These are phyloP conservation scores for Ephestia elutella DNA, from an alignment of 1,140 invertebrate species.

Conservation along the genomic window DNA sequence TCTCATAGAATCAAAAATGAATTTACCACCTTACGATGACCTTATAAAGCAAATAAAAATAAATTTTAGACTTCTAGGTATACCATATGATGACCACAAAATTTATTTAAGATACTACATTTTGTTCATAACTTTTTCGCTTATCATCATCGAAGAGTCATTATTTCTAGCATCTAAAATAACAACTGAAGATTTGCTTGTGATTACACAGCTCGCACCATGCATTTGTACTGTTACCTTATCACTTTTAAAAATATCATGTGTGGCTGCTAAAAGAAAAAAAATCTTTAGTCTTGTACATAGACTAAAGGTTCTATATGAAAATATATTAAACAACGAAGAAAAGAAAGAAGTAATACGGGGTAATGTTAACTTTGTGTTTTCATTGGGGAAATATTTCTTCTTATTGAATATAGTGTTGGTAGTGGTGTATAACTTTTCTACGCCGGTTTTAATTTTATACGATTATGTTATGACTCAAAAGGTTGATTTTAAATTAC, in stretches of 20 bases:
- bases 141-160: slow-evolving; percentile 30
- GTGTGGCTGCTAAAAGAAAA: slow-evolving; percentile 27
- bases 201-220: slow-evolving; percentile 42
- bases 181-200: slow-evolving; percentile 38
- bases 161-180: slow-evolving; percentile 38
- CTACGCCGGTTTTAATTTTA: slow-evolving; percentile 30
- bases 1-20: no score
- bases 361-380: slow-evolving; percentile 31
- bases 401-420: slow-evolving; percentile 43
- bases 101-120: slow-evolving; percentile 33
- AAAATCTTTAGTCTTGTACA: slow-evolving; percentile 36
- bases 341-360: slow-evolving; percentile 28
- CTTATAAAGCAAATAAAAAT: slow-evolving; percentile 43
- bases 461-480: slow-evolving; percentile 33
- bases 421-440: slow-evolving; percentile 52
- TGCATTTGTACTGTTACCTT: slow-evolving; percentile 38
- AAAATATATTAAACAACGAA: slow-evolving; percentile 20
- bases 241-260: slow-evolving; percentile 38
- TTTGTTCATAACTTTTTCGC: slow-evolving; percentile 20
- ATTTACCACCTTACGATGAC: slow-evolving; percentile 40
- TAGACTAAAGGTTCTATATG: slow-evolving; percentile 26
- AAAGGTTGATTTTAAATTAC: slow-evolving; percentile 31
- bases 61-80: slow-evolving; percentile 39
- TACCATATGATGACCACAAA: slow-evolving; percentile 30
- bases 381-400: slow-evolving; percentile 41